Base-by-base conservation (phyloP, 2,113 vertebrate species). In the Australoheros scitulus region DNA sequence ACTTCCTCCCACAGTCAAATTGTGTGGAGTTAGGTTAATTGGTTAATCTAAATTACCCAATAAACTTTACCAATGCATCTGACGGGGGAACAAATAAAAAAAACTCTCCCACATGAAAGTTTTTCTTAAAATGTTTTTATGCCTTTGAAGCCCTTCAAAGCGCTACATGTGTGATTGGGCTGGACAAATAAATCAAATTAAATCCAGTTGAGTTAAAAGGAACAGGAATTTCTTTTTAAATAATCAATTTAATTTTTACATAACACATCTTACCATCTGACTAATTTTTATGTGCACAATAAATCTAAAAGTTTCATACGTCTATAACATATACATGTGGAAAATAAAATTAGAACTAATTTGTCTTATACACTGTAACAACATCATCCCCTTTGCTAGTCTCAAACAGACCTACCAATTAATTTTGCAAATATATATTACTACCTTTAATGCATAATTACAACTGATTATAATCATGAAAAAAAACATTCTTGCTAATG, bases 401-500 rank as follows among this genome's bases (percentile, higher is more conserved):
- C 20, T 68, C 38, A 11, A 41, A 56, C 26, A 6, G 52, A 32
- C 43, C 24, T 13, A 14, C 24, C 43, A 14, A 32, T 72, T 32
- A 15, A 80, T 82, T 81, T 82, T 26, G 82, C 38, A 82, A 81
- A 82, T 63, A 47, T 36, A 87, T 78, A 65, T 81, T 24, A 43
- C 64, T 87, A 76, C 14, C 59, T 59, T 87, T 52, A 61, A 11
- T 77, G 57, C 32, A 63, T 87, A 78, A 88, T 90, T 58, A 88
- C 56, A 1, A 24, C 55, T 77, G 57, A 87, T 84, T 38, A 81
- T 64, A 59, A 77, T 83, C 50, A 64, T 41, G 59, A 56, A 76
- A 72, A 93, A 78, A 93, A 65, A 70, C 38, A 81, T 65, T 52
- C 60, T 75, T 29, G 74, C 47, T 80, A 32, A 87, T 84, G 70